Base-by-base conservation (phyloP, 2,888 invertebrate species). In the Lymantria monacha region DNA sequence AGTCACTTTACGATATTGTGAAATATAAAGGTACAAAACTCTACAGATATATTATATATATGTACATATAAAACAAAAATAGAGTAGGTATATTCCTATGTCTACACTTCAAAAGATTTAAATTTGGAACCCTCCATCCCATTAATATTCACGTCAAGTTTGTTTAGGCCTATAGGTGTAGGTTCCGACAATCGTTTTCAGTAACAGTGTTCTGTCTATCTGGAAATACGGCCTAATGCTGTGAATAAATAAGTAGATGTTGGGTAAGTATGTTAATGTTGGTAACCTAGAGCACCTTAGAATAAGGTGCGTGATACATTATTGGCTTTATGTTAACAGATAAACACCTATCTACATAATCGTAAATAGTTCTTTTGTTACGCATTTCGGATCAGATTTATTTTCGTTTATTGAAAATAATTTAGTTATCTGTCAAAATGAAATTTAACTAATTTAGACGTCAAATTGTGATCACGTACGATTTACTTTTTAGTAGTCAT, bases 201-300 rank as follows among this genome's bases (percentile, higher is more conserved):
- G 56, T 54, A 66, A 60, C 59, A 57, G 57, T 55, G 51, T 59
- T 47, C 56, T 48, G 55, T 57, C 58, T 63, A 60, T 69, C 56
- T 66, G 59, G 30, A 64, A 59, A 22, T 22, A 52, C 59, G 55
- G 47, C 55, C 61, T 67, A 71, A 72, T 66, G 51, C 58, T 31
- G 56, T 72, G 65, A 72, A 72, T 72, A 69, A 69, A 58, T 72
- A 72, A 72, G 63, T 57, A 57, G 59, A 56, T 57, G 50, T 50
- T 55, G 53, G 51, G 57, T 48, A 47, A 56, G 59, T 48, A 61
- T 51, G 65, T 67, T 68, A 68, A 70, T 61, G 61, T 55, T 36
- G 42, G 49, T 49, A 53, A 49, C 46, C 43, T 30, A 41, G 38
- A 47, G 13, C 40, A 44, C 47, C 44, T 38, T 38, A 42, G 33